Evolutionary conservation across 2,113 vertebrate species (phyloP).

Genomic region (Kryptolebias marmoratus): DNA sequence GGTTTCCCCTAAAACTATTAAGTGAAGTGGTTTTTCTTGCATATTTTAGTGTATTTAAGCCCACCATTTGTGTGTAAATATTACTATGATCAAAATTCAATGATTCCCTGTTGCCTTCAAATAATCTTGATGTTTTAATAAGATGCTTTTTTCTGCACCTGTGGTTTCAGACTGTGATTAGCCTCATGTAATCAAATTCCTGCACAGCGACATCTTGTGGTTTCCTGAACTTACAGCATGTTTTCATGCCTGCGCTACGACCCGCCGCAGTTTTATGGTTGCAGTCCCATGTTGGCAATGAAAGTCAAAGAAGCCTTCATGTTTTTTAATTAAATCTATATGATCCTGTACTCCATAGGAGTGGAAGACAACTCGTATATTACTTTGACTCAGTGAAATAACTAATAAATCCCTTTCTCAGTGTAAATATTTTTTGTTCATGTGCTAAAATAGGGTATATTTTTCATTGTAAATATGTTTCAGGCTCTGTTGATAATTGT

Average conservation of each 20-base stretch:
- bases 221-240: neutral
- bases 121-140: neutral
- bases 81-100: too few relatives aligned
- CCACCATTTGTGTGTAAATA: too few relatives aligned
- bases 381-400: neutral
- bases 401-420: neutral
- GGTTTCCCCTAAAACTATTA: too few relatives aligned
- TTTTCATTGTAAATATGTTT: neutral
- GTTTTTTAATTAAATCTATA: neutral
- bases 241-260: neutral
- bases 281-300: conserved; percentile 7
- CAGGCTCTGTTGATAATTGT: neutral
- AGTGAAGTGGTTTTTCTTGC: too few relatives aligned
- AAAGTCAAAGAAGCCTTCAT: neutral
- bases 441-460: neutral
- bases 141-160: neutral
- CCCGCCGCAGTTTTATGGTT: neutral
- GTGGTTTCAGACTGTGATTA: neutral
- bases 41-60: too few relatives aligned
- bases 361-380: too few relatives aligned
- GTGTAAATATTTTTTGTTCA: neutral
- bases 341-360: neutral
- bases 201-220: conserved; percentile 36
- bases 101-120: too few relatives aligned
- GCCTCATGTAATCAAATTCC: too few relatives aligned